A percentile compares a stretch with the other conserved stretches of the same genome.
phyloP scores from a whole-genome alignment of 2,888 invertebrate species.

The Agonum fuliginosum region DNA sequence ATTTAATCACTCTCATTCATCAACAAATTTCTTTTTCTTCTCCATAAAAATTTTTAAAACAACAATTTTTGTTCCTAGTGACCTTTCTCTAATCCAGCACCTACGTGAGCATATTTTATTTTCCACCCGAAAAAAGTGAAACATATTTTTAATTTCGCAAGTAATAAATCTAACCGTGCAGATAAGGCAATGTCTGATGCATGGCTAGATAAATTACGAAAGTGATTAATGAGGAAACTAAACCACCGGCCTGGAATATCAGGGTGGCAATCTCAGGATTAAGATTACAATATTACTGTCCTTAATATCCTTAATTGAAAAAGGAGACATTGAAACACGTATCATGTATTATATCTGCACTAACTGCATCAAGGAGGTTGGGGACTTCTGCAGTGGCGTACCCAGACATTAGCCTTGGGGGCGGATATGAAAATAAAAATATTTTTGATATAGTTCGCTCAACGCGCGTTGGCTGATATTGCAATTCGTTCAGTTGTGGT shows the following conservation, averaged over 20 bases:
- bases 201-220: not conserved
- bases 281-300: not conserved
- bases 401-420: too few relatives aligned
- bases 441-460: too few relatives aligned
- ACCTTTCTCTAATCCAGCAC: too few relatives aligned
- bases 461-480: too few relatives aligned
- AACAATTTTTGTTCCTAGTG: too few relatives aligned
- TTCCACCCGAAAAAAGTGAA: not conserved
- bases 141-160: not conserved
- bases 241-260: not conserved
- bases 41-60: not conserved
- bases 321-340: not conserved
- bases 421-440: too few relatives aligned
- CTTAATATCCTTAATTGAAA: constrained; percentile 14
- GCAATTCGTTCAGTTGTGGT: too few relatives aligned
- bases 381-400: too few relatives aligned
- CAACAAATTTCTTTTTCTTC: not conserved
- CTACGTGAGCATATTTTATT: too few relatives aligned
- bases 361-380: not conserved
- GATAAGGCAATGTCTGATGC: constrained; percentile 13
- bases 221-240: constrained; percentile 32
- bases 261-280: not conserved
- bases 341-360: constrained; percentile 7
- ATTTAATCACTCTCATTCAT: constrained; percentile 17
- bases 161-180: not conserved